A percentile compares a stretch with the other conserved stretches of the same genome.
These are phyloP conservation scores for Thereuonema tuberculata DNA, from an alignment of 1,140 invertebrate genomes.

Conservation along the genomic window DNA sequence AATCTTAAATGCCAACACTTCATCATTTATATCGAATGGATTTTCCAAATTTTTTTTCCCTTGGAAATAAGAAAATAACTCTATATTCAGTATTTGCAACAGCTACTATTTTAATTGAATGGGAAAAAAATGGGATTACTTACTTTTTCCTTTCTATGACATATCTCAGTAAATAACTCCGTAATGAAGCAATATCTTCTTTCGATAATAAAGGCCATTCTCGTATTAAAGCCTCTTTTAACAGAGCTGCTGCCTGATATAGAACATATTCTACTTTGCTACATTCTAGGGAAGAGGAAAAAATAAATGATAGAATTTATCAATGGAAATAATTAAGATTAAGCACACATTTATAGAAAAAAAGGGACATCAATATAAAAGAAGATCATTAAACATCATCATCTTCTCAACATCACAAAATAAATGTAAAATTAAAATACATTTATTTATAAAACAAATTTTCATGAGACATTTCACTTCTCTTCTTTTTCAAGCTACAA, in stretches of 20 bases:
- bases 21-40: no score
- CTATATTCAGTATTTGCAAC: background rate
- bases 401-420: no score
- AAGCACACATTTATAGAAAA: constrained; percentile 38
- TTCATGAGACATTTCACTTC: constrained; percentile 61
- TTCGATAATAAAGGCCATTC: constrained; percentile 59
- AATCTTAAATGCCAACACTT: no score
- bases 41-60: no score
- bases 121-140: constrained; percentile 4
- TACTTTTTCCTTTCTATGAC: constrained; percentile 46
- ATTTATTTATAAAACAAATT: no score
- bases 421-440: no score
- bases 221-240: constrained; percentile 65
- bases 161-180: constrained; percentile 63
- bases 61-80: constrained; percentile 5
- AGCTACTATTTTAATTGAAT: background rate
- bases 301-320: constrained; percentile 11
- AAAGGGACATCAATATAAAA: constrained; percentile 64
- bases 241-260: constrained; percentile 69
- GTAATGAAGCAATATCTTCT: constrained; percentile 51
- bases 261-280: constrained; percentile 64
- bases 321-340: constrained; percentile 43
- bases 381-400: constrained; percentile 72
- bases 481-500: no score
- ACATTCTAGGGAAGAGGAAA: constrained; percentile 40